Percentiles rank a stretch among this genome's conserved stretches.
phyloP scores from a whole-genome alignment of 2,888 invertebrate genomes.

The Sinhomidia bicolor region DNA sequence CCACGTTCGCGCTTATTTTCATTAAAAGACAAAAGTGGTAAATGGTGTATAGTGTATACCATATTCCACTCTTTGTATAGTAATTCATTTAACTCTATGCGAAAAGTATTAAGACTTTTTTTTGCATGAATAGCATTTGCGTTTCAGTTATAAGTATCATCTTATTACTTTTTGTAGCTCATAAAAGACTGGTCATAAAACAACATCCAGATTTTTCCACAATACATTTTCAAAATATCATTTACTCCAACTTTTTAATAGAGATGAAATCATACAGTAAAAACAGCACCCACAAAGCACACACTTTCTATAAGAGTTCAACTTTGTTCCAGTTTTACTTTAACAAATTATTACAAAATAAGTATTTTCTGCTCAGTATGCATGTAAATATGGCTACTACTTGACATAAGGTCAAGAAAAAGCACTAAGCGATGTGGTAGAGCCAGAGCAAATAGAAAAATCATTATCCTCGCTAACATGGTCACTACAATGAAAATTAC shows the following conservation, averaged over 20 bases:
- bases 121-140: too few species aligned
- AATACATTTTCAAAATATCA: constrained; percentile 1
- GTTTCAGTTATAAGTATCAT: too few species aligned
- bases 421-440: background rate
- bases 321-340: background rate
- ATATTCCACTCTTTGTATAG: too few species aligned
- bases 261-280: background rate
- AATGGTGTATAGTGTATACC: too few species aligned
- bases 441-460: background rate
- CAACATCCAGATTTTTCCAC: constrained; percentile 10
- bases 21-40: too few species aligned
- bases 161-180: constrained; percentile 26
- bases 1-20: too few species aligned
- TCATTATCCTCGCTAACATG: background rate
- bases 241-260: too few species aligned
- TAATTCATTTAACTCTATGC: too few species aligned
- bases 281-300: background rate
- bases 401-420: constrained; percentile 31
- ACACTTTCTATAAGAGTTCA: background rate
- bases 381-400: background rate
- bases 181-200: constrained; percentile 37
- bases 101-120: too few species aligned
- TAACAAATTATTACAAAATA: background rate
- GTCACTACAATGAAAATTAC: background rate
- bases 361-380: too few species aligned